Base-by-base conservation (phyloP, 2,797 vertebrate species). In the Pitangus sulphuratus region DNA sequence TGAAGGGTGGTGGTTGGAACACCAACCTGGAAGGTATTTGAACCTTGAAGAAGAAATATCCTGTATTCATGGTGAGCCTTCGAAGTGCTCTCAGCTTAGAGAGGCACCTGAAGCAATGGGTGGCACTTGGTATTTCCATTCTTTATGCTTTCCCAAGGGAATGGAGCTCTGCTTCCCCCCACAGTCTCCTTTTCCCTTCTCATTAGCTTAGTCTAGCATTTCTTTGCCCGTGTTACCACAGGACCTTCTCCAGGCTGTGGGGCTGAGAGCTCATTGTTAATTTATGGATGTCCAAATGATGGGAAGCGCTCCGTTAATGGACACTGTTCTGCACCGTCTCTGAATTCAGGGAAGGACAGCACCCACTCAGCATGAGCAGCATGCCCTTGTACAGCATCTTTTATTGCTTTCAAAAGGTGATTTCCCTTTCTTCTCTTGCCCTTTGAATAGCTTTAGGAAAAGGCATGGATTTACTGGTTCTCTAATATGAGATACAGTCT, bases 301-400 rank as follows among this genome's bases (percentile, higher is more conserved):
- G 35, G 68, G 86, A 25, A 64, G 25, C n/a, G 0, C 9, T 77
- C 11, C 53, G 48, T 57, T 53, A 28, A 60, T 33, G 72, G 72
- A 2, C 15, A 1, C 31, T 33, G 69, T 26, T 42, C 25, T 80
- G 72, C 25, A 33, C 9, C 6, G 1, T 33, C 58, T 72, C 45
- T 26, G 78, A 10, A 14, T 35, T 71, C 40, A 31, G 50, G 60
- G 25, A 8, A 31, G 69, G 62, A 7, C 37, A n/a, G 50, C 12
- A 15, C 21, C 2, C 7, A 1, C 37, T 42, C 9, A 0, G 24
- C 8, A 14, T 0, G 42, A 75, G 39, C 24, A 62, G 25, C 20
- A 6, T 57, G 50, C 17, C 2, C 0, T 47, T 35, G 20, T 31
- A 15, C 53, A 35, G 51, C 3, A 0, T 7, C 13, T 15, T 60